phyloP scores from a whole-genome alignment of 2,797 vertebrate species.

The Harpagifer antarcticus region DNA sequence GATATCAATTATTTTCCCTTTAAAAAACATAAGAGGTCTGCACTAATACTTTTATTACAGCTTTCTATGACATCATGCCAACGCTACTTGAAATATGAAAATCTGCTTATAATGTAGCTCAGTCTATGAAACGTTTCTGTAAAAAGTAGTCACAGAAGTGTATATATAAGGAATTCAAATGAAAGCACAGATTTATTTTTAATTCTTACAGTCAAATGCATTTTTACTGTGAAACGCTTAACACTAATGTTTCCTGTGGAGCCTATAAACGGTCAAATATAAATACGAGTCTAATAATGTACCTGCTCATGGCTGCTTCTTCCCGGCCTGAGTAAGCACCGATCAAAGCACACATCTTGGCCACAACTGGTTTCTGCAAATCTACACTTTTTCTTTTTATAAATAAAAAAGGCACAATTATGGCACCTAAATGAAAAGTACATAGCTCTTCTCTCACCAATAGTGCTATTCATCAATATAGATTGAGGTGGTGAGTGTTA shows the following conservation, averaged over 20 bases:
- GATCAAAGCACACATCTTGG: too few species aligned
- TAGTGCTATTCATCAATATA: too few species aligned
- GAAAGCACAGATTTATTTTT: neutral
- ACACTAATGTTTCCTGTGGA: neutral
- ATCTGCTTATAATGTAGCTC: neutral
- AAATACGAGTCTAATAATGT: neutral
- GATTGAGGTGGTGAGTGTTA: too few species aligned
- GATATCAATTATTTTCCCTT: neutral
- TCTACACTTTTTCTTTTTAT: too few species aligned
- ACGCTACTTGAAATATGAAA: neutral
- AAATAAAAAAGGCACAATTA: too few species aligned
- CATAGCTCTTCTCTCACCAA: too few species aligned
- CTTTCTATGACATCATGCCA: neutral
- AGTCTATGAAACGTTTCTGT: neutral
- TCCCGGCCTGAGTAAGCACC: neutral
- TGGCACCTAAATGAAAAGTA: too few species aligned
- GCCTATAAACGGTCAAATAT: too few species aligned
- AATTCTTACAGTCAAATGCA: neutral
- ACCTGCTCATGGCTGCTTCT: neutral
- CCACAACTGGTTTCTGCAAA: too few species aligned
- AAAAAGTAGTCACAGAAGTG: neutral
- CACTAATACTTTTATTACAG: too few species aligned
- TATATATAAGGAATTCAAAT: neutral
- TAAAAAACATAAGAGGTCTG: neutral
- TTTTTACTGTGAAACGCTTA: neutral